Evolutionary conservation across 2,888 invertebrate genomes (phyloP).

Genomic region (Julus scanicus): DNA sequence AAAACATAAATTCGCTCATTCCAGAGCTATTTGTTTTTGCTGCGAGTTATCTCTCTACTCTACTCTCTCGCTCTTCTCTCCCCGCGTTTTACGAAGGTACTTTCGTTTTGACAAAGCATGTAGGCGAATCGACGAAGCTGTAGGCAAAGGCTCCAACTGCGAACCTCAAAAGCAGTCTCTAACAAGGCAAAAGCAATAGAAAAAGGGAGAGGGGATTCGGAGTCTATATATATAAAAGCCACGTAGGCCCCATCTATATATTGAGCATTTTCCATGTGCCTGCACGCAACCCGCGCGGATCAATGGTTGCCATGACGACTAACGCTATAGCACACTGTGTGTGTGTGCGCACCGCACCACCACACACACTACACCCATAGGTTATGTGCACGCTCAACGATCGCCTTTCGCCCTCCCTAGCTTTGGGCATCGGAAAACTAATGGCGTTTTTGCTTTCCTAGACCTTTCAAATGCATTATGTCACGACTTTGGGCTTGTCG

Average conservation of each 20-base stretch:
- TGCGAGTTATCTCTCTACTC: constrained; percentile 36
- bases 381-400: constrained; percentile 5
- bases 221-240: constrained; percentile 47
- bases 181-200: constrained; percentile 36
- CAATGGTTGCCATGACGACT: constrained; percentile 55
- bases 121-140: constrained; percentile 22
- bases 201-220: constrained; percentile 41
- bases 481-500: not conserved
- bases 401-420: constrained; percentile 9
- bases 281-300: constrained; percentile 36
- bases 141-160: constrained; percentile 22
- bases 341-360: constrained; percentile 4
- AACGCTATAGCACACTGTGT: constrained; percentile 37
- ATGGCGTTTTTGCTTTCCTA: not conserved
- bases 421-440: not conserved
- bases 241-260: constrained; percentile 38
- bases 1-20: constrained; percentile 42
- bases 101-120: constrained; percentile 38
- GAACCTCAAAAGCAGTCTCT: constrained; percentile 33
- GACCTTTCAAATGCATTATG: not conserved
- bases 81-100: not conserved
- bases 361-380: constrained; percentile 15
- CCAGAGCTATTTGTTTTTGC: constrained; percentile 39
- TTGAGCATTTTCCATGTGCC: constrained; percentile 46
- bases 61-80: not conserved